These are phyloP conservation scores for Endotricha flammealis DNA, from an alignment of 2,888 invertebrate species.

Conservation along the genomic window DNA sequence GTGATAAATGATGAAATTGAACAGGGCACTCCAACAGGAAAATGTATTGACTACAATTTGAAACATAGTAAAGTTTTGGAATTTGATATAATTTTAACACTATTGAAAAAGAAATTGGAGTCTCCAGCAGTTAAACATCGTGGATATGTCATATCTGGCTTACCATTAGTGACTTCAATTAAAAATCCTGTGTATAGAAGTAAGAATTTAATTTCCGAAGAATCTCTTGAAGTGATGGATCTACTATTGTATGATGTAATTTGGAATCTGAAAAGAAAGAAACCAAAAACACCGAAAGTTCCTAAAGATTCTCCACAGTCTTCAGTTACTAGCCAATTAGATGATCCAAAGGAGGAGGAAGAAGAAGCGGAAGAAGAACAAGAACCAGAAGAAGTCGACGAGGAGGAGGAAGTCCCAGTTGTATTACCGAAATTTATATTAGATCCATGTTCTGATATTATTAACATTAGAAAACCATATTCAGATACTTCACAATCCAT, in stretches of 20 bases:
- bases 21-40: slow-evolving; percentile 74
- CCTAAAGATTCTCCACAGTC: slow-evolving; percentile 21
- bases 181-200: slow-evolving; percentile 32
- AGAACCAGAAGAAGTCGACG: slow-evolving; percentile 32
- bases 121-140: slow-evolving; percentile 73
- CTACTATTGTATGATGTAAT: slow-evolving; percentile 44
- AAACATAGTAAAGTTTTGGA: slow-evolving; percentile 69
- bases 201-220: slow-evolving; percentile 45
- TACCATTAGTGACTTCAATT: slow-evolving; percentile 78
- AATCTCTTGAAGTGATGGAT: slow-evolving; percentile 35
- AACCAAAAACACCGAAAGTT: slow-evolving; percentile 27
- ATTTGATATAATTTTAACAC: slow-evolving; percentile 65
- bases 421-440: slow-evolving; percentile 56
- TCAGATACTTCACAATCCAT: slow-evolving; percentile 39
- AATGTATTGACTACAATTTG: slow-evolving; percentile 78
- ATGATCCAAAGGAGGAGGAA: slow-evolving; percentile 28
- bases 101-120: slow-evolving; percentile 72
- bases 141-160: slow-evolving; percentile 82
- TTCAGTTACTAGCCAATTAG: slow-evolving; percentile 33
- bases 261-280: slow-evolving; percentile 47
- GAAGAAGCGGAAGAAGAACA: slow-evolving; percentile 38
- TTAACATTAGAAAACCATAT: slow-evolving; percentile 31
- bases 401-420: slow-evolving; percentile 35
- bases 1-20: slow-evolving; percentile 78
- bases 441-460: slow-evolving; percentile 41